These are phyloP conservation scores for Stenodera caucasica DNA, from an alignment of 2,888 invertebrate species.

Conservation along the genomic window DNA sequence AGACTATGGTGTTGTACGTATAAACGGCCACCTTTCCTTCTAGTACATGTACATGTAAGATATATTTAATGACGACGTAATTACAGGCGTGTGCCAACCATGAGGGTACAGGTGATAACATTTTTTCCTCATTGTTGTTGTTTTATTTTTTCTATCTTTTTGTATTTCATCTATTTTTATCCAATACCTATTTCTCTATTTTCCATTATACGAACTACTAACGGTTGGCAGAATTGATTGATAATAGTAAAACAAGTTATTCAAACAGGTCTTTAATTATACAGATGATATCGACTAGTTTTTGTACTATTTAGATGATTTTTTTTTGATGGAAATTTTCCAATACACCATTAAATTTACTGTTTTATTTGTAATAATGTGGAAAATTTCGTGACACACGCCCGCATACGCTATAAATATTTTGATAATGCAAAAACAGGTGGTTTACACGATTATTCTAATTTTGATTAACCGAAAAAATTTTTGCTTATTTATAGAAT, in stretches of 20 bases:
- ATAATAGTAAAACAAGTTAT: slow-evolving; percentile 1
- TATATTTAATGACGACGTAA: slow-evolving; percentile 44
- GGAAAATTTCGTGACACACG: not conserved
- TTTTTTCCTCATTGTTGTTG: slow-evolving; percentile 34
- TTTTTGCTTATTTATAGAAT: too few relatives aligned
- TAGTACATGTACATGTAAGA: slow-evolving; percentile 35
- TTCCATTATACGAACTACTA: slow-evolving; percentile 4
- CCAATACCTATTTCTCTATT: slow-evolving; percentile 1
- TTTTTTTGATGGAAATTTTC: too few relatives aligned
- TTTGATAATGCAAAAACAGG: not conserved
- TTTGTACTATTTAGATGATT: not conserved
- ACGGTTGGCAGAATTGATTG: slow-evolving; percentile 25
- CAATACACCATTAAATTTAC: too few relatives aligned
- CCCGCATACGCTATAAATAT: not conserved
- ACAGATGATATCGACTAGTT: not conserved
- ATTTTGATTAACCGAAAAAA: not conserved
- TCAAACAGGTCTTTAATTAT: not conserved
- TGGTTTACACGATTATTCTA: not conserved
- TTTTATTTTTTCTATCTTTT: not conserved
- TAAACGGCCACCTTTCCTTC: slow-evolving; percentile 16
- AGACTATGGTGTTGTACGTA: not conserved
- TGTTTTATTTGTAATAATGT: too few relatives aligned
- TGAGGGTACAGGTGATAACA: slow-evolving; percentile 50
- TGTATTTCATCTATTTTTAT: slow-evolving; percentile 12
- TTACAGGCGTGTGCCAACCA: slow-evolving; percentile 45